phyloP scores from a whole-genome alignment of 1,140 invertebrate genomes.

The Tetramorium parvispinum region DNA sequence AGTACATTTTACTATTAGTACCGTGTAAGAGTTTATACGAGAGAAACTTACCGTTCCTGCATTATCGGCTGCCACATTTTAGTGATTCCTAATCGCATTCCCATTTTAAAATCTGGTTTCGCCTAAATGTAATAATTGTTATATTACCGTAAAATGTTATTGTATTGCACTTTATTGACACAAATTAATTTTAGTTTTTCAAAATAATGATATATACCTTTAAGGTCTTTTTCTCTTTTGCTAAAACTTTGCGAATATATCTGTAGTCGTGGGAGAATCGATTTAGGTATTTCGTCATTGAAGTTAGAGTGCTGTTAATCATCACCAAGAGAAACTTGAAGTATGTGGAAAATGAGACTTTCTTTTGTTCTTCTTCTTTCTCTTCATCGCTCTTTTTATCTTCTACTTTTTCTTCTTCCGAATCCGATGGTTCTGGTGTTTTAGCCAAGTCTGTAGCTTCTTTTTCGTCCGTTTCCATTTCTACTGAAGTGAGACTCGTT shows the following conservation, averaged over 20 bases:
- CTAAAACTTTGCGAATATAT: slow-evolving; percentile 93
- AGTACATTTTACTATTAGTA: slow-evolving; percentile 13
- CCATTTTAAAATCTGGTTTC: slow-evolving; percentile 89
- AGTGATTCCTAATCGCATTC: slow-evolving; percentile 88
- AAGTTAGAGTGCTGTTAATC: slow-evolving; percentile 93
- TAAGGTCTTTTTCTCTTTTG: slow-evolving; percentile 92
- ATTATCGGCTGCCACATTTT: slow-evolving; percentile 91
- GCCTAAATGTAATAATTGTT: slow-evolving; percentile 85
- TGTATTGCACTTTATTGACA: background rate
- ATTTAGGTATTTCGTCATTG: slow-evolving; percentile 95
- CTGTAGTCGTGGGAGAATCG: slow-evolving; percentile 96
- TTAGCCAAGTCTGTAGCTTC: slow-evolving; percentile 71
- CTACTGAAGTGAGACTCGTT: slow-evolving; percentile 74
- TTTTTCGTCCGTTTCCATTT: slow-evolving; percentile 74
- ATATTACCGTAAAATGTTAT: background rate
- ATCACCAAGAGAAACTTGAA: slow-evolving; percentile 89
- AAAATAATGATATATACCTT: slow-evolving; percentile 88
- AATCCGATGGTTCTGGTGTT: slow-evolving; percentile 65
- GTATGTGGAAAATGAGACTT: slow-evolving; percentile 82
- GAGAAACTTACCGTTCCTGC: slow-evolving; percentile 86
- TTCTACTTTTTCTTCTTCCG: slow-evolving; percentile 56
- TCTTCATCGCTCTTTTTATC: slow-evolving; percentile 57
- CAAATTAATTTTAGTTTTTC: slow-evolving; percentile 34
- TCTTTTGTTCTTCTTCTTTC: slow-evolving; percentile 75
- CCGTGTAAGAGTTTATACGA: background rate